A percentile compares a stretch with the other conserved stretches of the same genome.
Evolutionary conservation across 2,888 invertebrate genomes (phyloP).

Genomic region (Nymphalis c-album): DNA sequence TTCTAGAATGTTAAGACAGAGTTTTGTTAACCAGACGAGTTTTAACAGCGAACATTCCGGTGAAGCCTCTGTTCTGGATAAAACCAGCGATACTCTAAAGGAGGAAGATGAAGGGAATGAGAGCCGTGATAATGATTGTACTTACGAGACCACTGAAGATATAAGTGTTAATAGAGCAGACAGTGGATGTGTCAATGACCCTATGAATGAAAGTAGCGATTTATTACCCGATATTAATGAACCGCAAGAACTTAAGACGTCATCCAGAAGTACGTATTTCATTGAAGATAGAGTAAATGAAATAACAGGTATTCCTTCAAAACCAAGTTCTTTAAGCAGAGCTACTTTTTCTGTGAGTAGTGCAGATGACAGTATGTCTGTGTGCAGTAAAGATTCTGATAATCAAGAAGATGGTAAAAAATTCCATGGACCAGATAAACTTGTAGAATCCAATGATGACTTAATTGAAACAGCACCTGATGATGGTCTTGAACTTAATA

Average conservation of each 20-base stretch:
- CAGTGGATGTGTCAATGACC: background rate
- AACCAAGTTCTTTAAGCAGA: conserved; percentile 19
- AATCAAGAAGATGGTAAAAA: background rate
- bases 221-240: background rate
- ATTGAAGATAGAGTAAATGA: conserved; percentile 26
- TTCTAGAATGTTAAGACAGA: conserved; percentile 48
- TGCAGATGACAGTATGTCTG: background rate
- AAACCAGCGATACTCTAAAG: conserved; percentile 47
- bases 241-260: background rate
- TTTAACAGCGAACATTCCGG: conserved; percentile 40
- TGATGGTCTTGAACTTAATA: conserved; percentile 8
- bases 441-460: conserved; percentile 6
- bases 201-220: background rate
- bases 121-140: conserved; percentile 42
- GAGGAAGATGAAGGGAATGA: conserved; percentile 40
- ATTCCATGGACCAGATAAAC: background rate
- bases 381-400: background rate
- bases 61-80: conserved; percentile 44
- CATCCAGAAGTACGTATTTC: conserved; percentile 13
- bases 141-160: conserved; percentile 24
- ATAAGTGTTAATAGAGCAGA: conserved; percentile 4
- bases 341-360: conserved; percentile 21
- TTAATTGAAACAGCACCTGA: background rate
- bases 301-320: conserved; percentile 18
- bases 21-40: conserved; percentile 30